Evolutionary conservation across 2,888 invertebrate species (phyloP).

Genomic region (Scrobipalpa costella): DNA sequence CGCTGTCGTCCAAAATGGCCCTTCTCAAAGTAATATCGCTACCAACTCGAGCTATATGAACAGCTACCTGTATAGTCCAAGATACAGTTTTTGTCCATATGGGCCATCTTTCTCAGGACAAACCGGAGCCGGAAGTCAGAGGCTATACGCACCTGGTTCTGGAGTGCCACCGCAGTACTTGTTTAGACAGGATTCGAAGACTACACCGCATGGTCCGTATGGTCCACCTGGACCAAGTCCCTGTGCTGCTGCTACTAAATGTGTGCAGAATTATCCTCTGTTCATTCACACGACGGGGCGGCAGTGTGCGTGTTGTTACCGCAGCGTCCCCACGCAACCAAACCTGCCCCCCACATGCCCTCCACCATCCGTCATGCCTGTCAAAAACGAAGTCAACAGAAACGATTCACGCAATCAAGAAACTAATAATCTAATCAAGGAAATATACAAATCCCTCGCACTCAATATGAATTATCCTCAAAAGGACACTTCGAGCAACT

Average conservation of each 20-base stretch:
- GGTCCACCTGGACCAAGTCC: conserved; percentile 29
- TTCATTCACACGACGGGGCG: conserved; percentile 54
- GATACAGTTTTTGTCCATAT: conserved; percentile 50
- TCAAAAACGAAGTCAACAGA: conserved; percentile 51
- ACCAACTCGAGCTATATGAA: conserved; percentile 54
- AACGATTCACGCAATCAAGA: conserved; percentile 47
- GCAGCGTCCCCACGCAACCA: conserved; percentile 36
- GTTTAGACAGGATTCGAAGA: background rate
- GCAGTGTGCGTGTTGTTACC: conserved; percentile 50
- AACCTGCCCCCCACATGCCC: conserved; percentile 25
- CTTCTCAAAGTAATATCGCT: conserved; percentile 51
- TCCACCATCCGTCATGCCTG: conserved; percentile 45
- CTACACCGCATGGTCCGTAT: background rate
- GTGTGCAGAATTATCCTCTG: conserved; percentile 59
- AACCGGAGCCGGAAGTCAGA: conserved; percentile 31
- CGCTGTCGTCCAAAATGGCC: conserved; percentile 58
- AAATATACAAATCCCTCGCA: conserved; percentile 70
- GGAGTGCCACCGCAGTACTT: background rate
- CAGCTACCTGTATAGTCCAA: conserved; percentile 58
- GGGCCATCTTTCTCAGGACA: conserved; percentile 51
- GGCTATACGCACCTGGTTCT: background rate
- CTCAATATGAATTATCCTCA: conserved; percentile 48
- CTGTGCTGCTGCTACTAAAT: conserved; percentile 43
- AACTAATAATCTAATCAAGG: conserved; percentile 66
- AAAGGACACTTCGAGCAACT: conserved; percentile 45